A percentile compares a stretch with the other conserved stretches of the same genome.
phyloP scores from a whole-genome alignment of 2,888 invertebrate genomes.

The Osmoderma eremita region DNA sequence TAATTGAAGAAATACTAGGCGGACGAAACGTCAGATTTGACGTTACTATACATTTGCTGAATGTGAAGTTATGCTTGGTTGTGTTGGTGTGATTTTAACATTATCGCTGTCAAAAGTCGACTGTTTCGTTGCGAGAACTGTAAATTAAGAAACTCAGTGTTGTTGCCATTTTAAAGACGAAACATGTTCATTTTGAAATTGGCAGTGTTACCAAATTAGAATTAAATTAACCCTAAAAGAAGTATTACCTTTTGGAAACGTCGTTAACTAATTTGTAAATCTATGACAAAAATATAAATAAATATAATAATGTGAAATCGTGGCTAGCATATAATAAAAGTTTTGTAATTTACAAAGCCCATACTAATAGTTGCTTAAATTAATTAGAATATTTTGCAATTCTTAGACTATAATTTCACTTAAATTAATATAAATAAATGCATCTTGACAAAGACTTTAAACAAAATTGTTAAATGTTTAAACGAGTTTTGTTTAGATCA shows the following conservation, averaged over 20 bases:
- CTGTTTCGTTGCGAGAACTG: conserved; percentile 2
- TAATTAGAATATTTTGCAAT: background rate
- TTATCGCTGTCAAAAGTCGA: too few relatives aligned
- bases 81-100: too few relatives aligned
- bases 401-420: background rate
- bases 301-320: background rate
- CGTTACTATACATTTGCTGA: too few relatives aligned
- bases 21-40: too few relatives aligned
- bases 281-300: conserved; percentile 29
- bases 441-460: background rate
- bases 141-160: conserved; percentile 12
- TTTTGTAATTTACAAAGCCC: background rate
- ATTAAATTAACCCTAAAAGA: conserved; percentile 31
- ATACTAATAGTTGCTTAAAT: too few relatives aligned
- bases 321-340: conserved; percentile 5
- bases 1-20: too few relatives aligned
- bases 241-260: conserved; percentile 27
- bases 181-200: conserved; percentile 31
- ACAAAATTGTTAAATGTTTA: background rate
- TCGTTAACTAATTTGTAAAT: conserved; percentile 14
- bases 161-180: conserved; percentile 21
- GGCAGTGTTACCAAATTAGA: conserved; percentile 30
- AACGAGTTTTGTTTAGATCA: background rate
- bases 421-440: conserved; percentile 4
- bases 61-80: too few relatives aligned